Evolutionary conservation across 2,888 invertebrate species (phyloP).

Genomic region (Spisula subtruncata): DNA sequence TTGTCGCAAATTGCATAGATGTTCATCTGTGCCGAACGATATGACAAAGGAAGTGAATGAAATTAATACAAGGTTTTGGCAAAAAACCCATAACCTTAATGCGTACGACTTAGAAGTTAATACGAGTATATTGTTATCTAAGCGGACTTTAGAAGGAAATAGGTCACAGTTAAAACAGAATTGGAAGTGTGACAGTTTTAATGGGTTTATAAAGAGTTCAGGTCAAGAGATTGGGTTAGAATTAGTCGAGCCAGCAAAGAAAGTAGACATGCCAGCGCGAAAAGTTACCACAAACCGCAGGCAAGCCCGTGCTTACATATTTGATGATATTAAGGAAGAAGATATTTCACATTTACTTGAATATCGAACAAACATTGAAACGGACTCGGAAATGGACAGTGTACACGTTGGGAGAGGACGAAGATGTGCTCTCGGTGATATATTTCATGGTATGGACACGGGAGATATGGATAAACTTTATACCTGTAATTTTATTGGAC

Average conservation of each 20-base stretch:
- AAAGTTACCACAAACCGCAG: neutral
- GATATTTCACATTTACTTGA: neutral
- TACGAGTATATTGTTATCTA: neutral
- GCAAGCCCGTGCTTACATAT: constrained; percentile 13
- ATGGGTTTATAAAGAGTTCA: neutral
- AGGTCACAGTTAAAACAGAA: neutral
- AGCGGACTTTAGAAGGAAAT: neutral
- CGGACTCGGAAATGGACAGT: neutral
- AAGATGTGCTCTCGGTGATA: constrained; percentile 54
- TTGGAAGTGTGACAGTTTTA: constrained; percentile 3
- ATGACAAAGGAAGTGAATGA: neutral
- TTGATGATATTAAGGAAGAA: neutral
- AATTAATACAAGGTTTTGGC: neutral
- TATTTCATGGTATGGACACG: constrained; percentile 47
- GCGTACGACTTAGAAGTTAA: neutral
- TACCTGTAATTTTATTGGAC: neutral
- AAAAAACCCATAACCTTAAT: neutral
- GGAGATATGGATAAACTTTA: constrained; percentile 34
- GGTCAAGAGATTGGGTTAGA: neutral
- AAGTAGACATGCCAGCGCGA: neutral
- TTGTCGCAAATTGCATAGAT: constrained; percentile 31
- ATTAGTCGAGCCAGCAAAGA: neutral
- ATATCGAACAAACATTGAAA: neutral
- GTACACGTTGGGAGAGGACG: neutral
- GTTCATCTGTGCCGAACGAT: constrained; percentile 36